A percentile compares a stretch with the other conserved stretches of the same genome.
Evolutionary conservation across 1,140 invertebrate species (phyloP).

Genomic region (Steinernema khuongi): DNA sequence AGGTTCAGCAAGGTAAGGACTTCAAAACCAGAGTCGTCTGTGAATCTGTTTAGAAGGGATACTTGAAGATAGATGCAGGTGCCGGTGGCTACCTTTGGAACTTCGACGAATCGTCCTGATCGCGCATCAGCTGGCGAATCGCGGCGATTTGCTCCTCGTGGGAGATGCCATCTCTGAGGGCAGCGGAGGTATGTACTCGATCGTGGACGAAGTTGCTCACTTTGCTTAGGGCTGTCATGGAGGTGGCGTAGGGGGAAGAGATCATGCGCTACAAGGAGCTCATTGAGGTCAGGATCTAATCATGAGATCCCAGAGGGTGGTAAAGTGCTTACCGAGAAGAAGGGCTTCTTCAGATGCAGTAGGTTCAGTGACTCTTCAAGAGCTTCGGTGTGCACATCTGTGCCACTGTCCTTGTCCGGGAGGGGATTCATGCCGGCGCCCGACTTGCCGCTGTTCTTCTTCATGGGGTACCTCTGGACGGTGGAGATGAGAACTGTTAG

Average conservation of each 20-base stretch:
- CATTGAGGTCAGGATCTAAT: too few species aligned
- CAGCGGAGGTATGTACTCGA: slow-evolving; percentile 25
- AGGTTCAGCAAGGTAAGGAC: slow-evolving; percentile 38
- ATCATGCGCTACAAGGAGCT: slow-evolving; percentile 42
- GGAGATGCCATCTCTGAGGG: slow-evolving; percentile 29
- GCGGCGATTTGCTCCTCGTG: slow-evolving; percentile 38
- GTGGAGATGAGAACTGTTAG: too few species aligned
- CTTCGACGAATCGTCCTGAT: slow-evolving; percentile 7
- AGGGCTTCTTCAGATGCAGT: too few species aligned
- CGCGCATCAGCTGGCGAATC: slow-evolving; percentile 31
- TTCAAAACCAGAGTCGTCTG: slow-evolving; percentile 37
- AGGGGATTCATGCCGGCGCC: too few species aligned
- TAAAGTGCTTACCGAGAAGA: too few species aligned
- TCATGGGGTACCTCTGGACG: too few species aligned
- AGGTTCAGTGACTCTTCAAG: too few species aligned
- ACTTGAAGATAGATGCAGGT: background rate
- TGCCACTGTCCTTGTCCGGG: too few species aligned
- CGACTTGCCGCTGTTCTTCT: too few species aligned
- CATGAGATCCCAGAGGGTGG: too few species aligned
- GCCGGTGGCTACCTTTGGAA: slow-evolving; percentile 1
- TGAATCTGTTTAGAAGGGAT: slow-evolving; percentile 17
- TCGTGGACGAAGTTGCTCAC: slow-evolving; percentile 39
- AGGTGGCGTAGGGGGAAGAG: slow-evolving; percentile 37
- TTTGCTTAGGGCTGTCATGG: slow-evolving; percentile 40
- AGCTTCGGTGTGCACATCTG: too few species aligned